Conservation (phyloP, 2,888 invertebrate species). For the Mythimna ferrago region DNA sequence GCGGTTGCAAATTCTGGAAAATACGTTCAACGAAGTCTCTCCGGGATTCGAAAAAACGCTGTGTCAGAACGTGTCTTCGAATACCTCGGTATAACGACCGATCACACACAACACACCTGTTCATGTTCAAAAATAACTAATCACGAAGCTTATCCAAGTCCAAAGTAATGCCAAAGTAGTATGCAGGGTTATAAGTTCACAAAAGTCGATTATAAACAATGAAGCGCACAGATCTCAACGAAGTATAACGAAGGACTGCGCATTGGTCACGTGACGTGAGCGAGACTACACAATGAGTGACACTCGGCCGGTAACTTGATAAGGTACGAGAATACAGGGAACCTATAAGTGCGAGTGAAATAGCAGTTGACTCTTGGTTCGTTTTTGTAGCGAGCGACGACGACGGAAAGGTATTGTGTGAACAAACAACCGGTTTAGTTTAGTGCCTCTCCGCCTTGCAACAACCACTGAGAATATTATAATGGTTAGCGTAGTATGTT, state of each 20-base stretch:
- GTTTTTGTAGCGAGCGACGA: slow-evolving; percentile 18
- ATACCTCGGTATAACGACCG: neutral
- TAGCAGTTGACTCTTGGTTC: slow-evolving; percentile 16
- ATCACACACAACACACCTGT: too few species aligned
- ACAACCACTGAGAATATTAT: slow-evolving; percentile 15
- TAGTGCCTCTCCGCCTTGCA: neutral
- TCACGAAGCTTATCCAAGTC: slow-evolving; percentile 18
- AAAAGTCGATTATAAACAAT: slow-evolving; percentile 21
- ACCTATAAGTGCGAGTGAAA: slow-evolving; percentile 15
- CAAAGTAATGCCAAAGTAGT: slow-evolving; percentile 21
- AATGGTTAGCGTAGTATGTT: slow-evolving; percentile 13
- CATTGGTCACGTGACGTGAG: slow-evolving; percentile 21
- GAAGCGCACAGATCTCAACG: slow-evolving; percentile 24
- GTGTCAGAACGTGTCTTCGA: slow-evolving; percentile 17
- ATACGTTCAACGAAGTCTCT: slow-evolving; percentile 34
- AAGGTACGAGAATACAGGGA: slow-evolving; percentile 16
- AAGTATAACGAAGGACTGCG: slow-evolving; percentile 20
- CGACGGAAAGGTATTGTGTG: slow-evolving; percentile 6
- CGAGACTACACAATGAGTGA: slow-evolving; percentile 14
- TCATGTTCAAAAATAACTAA: slow-evolving; percentile 8
- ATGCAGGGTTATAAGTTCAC: slow-evolving; percentile 20
- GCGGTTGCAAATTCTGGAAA: slow-evolving; percentile 26
- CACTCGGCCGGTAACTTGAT: slow-evolving; percentile 15
- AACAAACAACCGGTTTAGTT: too few species aligned
- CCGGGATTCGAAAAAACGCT: slow-evolving; percentile 23